Base-by-base conservation (phyloP, 2,888 invertebrate genomes). In the Camponotus fellah region DNA sequence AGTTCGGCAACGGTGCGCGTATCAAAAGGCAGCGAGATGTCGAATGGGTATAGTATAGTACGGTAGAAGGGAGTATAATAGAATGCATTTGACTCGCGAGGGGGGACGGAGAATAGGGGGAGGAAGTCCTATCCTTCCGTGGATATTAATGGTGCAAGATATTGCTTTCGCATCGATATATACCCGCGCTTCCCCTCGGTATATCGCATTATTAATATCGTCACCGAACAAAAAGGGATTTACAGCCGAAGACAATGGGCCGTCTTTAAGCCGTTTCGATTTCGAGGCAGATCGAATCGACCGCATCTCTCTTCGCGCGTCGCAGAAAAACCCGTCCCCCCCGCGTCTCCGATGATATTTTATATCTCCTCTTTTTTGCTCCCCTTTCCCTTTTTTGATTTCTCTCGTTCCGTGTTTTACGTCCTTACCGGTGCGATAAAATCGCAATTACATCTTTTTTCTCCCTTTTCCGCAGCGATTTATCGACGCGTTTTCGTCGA, bases 101-200 rank as follows among this genome's bases (percentile, higher is more conserved):
- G n/a, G 34, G 12, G 46, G 21, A 60, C 12, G 64, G 53, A 12
- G 46, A 46, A 34, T 26, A 26, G 68, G 60, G 65, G 14, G 21
- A 21, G 71, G 71, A 71, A 58, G 79, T 71, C 83, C 86, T 83
- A 89, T 90, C 90, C 89, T 91, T 93, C 89, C 86, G 79, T 85
- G 88, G 91, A 93, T 93, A 93, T 93, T 93, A 93, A 93, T 93
- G 92, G 92, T 91, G 90, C 91, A 89, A 92, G 91, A 93, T 93
- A 93, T 93, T 93, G 92, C 93, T 91, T 92, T 92, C 91, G 89
- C 90, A 84, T 88, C 85, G 86, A 85, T 86, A 86, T 88, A 86
- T 49, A 49, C 82, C 82, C 64, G 81, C 84, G 49, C 49, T n/a
- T 71, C 60, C 69, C 60, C 69, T 68, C 69, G 69, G 53, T 79